phyloP scores from a whole-genome alignment of 2,797 vertebrate genomes.

The Manis javanica region DNA sequence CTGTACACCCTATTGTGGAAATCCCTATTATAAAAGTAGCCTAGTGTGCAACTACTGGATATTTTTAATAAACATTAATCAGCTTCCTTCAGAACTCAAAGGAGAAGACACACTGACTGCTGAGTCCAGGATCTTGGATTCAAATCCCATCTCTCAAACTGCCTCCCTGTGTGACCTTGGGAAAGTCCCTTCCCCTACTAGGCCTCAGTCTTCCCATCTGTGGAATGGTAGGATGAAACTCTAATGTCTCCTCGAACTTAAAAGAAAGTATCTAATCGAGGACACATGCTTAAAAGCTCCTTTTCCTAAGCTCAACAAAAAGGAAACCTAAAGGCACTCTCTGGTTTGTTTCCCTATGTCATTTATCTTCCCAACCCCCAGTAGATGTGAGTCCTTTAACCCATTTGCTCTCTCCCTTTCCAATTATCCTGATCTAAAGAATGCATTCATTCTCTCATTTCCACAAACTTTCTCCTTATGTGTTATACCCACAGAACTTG shows the following conservation, averaged over 20 bases:
- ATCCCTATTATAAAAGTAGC: not conserved
- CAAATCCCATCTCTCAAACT: not conserved
- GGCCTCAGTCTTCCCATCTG: not conserved
- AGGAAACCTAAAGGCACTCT: not conserved
- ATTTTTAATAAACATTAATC: constrained; percentile 17
- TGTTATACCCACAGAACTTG: not conserved
- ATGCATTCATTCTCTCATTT: not conserved
- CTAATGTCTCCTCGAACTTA: not conserved
- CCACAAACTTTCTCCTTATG: not conserved
- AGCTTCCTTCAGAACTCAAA: not conserved
- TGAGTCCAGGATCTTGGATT: not conserved
- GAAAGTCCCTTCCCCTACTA: not conserved
- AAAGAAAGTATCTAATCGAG: not conserved
- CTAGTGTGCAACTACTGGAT: not conserved
- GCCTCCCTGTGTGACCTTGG: not conserved
- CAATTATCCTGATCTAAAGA: constrained; percentile 6
- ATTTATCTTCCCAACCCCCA: not conserved
- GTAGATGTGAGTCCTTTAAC: constrained; percentile 7
- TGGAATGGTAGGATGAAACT: not conserved
- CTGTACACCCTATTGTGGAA: constrained; percentile 20
- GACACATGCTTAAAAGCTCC: not conserved
- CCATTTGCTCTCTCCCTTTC: not conserved
- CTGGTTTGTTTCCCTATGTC: not conserved
- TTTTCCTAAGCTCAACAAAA: constrained; percentile 8
- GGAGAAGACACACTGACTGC: not conserved